Evolutionary conservation across 2,113 vertebrate species (phyloP).

Genomic region (Cryptomyrus ogoouensis): DNA sequence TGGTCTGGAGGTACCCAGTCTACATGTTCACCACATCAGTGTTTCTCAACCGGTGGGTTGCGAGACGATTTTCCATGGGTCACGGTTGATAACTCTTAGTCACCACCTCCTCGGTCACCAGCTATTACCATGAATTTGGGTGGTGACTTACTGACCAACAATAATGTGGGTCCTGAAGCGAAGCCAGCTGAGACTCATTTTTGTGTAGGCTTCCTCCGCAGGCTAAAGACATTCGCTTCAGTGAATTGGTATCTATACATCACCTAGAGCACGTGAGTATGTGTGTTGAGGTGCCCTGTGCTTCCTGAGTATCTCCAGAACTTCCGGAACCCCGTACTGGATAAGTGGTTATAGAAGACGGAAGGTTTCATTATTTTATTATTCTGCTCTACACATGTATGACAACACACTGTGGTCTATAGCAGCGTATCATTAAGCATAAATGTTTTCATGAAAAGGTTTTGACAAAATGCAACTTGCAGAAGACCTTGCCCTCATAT

Average conservation of each 20-base stretch:
- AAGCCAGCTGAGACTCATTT: background rate
- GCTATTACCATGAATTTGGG: background rate
- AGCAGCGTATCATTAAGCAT: background rate
- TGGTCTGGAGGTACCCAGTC: background rate
- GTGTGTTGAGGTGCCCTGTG: background rate
- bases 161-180: background rate
- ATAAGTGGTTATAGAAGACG: background rate
- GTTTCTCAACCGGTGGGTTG: background rate
- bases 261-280: background rate
- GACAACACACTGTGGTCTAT: background rate
- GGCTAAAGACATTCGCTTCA: background rate
- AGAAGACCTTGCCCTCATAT: background rate
- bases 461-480: background rate
- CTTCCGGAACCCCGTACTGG: background rate
- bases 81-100: background rate
- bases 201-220: background rate
- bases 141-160: background rate
- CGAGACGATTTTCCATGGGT: background rate
- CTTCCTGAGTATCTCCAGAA: background rate
- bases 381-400: background rate
- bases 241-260: background rate
- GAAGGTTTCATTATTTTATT: background rate
- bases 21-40: background rate
- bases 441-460: background rate
- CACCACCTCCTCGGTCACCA: background rate